Base-by-base conservation (phyloP, 1,140 invertebrate genomes). In the Leguminivora glycinivorella region DNA sequence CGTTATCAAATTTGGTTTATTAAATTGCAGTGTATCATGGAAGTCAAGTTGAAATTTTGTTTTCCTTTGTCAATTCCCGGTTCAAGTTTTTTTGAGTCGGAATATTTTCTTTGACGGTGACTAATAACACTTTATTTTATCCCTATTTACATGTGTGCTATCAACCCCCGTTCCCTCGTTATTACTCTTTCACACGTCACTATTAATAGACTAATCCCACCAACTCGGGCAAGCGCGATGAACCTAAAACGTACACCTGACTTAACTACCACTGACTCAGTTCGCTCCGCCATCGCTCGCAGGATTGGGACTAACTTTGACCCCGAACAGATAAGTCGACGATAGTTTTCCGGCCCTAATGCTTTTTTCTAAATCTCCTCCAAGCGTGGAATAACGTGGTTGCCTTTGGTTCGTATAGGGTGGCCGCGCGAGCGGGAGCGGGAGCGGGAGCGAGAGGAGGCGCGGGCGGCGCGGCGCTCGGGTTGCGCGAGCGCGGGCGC, bases 361-460 rank as follows among this genome's bases (percentile, higher is more conserved):
- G 78, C 81, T 84, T 80, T 75, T 75, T 78, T 82, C 75, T 77
- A 83, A 84, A 80, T 80, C 75, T 75, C 75, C 72, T 68, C 72
- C 70, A 40, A 24, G 31, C 47, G 24, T 56, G 71, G 43, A 87
- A 78, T 91, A 90, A 88, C 83, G 80, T 94, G 94, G 86, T 94
- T 95, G 95, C 94, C 94, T 94, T 95, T 94, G 95, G 95, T 94
- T 95, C 93, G 94, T 93, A 94, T 94, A 95, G 95, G 94, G 94
- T 93, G 92, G 89, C 91, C 91, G 92, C 92, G 93, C 91, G 90
- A 92, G 92, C 92, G 85, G 91, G 90, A 88, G 88, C 85, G 88
- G 66, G 56, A n/a, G n/a, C n/a, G n/a, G n/a, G n/a, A n/a, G n/a
- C n/a, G 93, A 91, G 90, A 92, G 92, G 92, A 85, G 91, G 90